A percentile compares a stretch with the other conserved stretches of the same genome.
Evolutionary conservation across 2,888 invertebrate genomes (phyloP).

Genomic region (Pachydiplax longipennis): DNA sequence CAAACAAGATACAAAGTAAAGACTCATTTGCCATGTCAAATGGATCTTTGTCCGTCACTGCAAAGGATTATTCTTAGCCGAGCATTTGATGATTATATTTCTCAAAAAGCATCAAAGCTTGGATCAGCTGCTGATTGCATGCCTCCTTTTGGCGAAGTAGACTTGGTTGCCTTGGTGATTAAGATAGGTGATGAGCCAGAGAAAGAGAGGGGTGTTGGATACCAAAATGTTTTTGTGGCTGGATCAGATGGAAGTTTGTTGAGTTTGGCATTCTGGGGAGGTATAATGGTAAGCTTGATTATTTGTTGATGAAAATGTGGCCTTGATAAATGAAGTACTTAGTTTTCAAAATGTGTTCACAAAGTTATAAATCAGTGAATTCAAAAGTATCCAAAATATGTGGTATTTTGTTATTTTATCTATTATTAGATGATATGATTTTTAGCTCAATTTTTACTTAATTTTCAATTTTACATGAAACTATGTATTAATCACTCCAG

Average conservation of each 20-base stretch:
- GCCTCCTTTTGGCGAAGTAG: conserved; percentile 72
- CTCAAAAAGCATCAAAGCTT: conserved; percentile 59
- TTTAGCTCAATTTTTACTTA: too few relatives aligned
- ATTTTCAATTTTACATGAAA: too few relatives aligned
- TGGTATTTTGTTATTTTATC: too few relatives aligned
- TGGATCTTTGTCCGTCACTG: conserved; percentile 50
- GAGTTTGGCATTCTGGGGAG: conserved; percentile 66
- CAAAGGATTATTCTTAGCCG: conserved; percentile 54
- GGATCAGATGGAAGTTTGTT: conserved; percentile 65
- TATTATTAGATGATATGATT: too few relatives aligned
- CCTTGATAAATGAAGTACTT: too few relatives aligned
- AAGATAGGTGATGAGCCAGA: conserved; percentile 63
- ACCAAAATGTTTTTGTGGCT: conserved; percentile 68
- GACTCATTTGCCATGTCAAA: conserved; percentile 52
- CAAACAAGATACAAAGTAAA: conserved; percentile 62
- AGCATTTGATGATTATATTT: conserved; percentile 62
- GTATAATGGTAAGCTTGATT: conserved; percentile 56
- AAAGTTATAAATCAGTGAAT: too few relatives aligned
- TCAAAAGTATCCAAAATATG: too few relatives aligned
- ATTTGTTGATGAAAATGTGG: too few relatives aligned
- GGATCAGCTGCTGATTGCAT: conserved; percentile 48
- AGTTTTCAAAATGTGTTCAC: too few relatives aligned
- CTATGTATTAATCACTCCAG: too few relatives aligned
- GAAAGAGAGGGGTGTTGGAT: conserved; percentile 55
- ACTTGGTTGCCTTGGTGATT: conserved; percentile 74